Conservation (phyloP, 2,113 vertebrate genomes). For the Piaya cayana region DNA sequence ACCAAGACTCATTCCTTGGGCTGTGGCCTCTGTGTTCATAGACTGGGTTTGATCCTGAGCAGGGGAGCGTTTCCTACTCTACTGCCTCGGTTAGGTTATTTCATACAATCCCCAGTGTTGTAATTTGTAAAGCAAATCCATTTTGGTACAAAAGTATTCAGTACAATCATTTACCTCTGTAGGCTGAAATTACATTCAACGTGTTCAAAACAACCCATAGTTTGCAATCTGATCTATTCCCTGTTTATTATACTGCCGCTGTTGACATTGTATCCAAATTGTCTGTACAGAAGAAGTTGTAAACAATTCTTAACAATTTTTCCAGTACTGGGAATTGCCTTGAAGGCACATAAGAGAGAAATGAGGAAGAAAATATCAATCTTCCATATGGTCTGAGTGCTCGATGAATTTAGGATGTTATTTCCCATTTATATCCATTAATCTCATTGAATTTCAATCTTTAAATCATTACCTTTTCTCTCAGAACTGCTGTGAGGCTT, state of each 20-base stretch:
- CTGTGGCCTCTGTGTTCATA: neutral
- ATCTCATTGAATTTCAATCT: slow-evolving; percentile 36
- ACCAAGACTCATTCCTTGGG: neutral
- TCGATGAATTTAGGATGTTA: neutral
- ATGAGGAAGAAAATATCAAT: neutral
- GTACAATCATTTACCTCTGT: neutral
- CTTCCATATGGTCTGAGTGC: neutral
- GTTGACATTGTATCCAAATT: neutral
- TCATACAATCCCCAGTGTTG: neutral
- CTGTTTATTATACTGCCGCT: neutral
- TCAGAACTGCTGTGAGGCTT: slow-evolving; percentile 8
- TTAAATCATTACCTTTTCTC: slow-evolving; percentile 39
- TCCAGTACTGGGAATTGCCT: neutral
- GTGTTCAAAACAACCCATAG: neutral
- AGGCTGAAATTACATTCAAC: neutral
- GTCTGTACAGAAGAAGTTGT: neutral
- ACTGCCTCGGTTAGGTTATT: neutral
- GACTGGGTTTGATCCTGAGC: neutral
- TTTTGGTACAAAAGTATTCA: neutral
- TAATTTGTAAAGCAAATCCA: neutral
- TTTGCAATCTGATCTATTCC: neutral
- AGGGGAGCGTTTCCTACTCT: neutral
- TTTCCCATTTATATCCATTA: slow-evolving; percentile 1
- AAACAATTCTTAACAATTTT: neutral
- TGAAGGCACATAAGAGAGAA: neutral